phyloP scores from a whole-genome alignment of 2,888 invertebrate species.

The Cactoblastis cactorum region DNA sequence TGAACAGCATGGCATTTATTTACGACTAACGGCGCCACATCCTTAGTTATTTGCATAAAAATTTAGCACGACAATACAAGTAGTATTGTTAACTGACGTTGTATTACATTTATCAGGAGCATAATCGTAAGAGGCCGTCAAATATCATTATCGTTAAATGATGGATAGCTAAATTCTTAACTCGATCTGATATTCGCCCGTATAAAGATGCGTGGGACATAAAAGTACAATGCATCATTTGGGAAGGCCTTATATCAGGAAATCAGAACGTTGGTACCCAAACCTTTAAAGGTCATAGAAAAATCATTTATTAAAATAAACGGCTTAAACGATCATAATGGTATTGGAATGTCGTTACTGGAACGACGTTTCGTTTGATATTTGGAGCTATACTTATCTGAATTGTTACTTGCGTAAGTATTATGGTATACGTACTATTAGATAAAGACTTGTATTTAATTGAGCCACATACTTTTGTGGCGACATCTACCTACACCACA shows the following conservation, averaged over 20 bases:
- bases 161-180: slow-evolving; percentile 70
- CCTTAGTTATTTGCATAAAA: slow-evolving; percentile 16
- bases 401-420: background rate
- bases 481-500: too few species aligned
- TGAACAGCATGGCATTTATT: slow-evolving; percentile 2
- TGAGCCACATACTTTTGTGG: too few species aligned
- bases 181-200: slow-evolving; percentile 60
- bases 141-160: slow-evolving; percentile 72
- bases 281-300: slow-evolving; percentile 35
- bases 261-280: slow-evolving; percentile 30
- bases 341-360: slow-evolving; percentile 11
- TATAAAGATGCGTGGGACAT: slow-evolving; percentile 74
- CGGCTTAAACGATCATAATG: slow-evolving; percentile 18
- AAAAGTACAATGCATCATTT: slow-evolving; percentile 68
- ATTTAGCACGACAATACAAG: slow-evolving; percentile 22
- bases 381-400: background rate
- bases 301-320: slow-evolving; percentile 26
- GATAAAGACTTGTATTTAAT: too few species aligned
- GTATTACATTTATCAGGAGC: slow-evolving; percentile 56
- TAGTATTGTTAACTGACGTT: slow-evolving; percentile 24
- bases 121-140: slow-evolving; percentile 65
- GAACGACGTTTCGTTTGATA: slow-evolving; percentile 8
- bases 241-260: slow-evolving; percentile 34
- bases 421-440: too few species aligned
- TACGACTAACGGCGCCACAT: slow-evolving; percentile 13